phyloP scores from a whole-genome alignment of 2,113 vertebrate species.

The Excalfactoria chinensis region DNA sequence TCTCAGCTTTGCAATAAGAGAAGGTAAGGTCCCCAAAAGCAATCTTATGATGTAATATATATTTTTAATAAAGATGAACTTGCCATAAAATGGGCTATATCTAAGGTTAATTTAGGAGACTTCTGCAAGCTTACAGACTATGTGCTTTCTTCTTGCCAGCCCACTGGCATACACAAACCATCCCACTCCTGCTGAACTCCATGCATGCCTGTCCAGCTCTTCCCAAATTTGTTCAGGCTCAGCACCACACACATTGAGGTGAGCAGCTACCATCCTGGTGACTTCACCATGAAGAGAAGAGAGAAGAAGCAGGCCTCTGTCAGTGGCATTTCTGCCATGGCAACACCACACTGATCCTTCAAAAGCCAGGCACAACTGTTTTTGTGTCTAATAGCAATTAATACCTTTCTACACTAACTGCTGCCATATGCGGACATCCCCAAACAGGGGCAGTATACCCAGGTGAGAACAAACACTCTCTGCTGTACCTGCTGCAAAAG shows the following conservation, averaged over 20 bases:
- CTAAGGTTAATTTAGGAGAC: background rate
- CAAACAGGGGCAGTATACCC: rapidly evolving
- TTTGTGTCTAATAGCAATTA: background rate
- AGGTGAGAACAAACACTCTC: background rate
- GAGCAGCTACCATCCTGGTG: background rate
- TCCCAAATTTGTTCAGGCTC: background rate
- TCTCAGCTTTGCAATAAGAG: background rate
- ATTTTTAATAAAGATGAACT: background rate
- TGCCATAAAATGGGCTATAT: background rate
- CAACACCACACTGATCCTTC: background rate
- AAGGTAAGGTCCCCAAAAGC: background rate
- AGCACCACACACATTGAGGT: rapidly evolving
- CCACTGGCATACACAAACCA: background rate
- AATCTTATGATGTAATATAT: background rate
- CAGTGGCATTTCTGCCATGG: background rate
- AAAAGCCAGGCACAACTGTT: background rate
- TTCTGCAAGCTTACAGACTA: background rate
- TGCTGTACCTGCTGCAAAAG: background rate
- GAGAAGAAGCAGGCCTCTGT: background rate
- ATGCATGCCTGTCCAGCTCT: background rate
- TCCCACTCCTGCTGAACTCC: background rate
- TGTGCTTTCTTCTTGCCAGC: background rate
- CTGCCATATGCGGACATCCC: background rate
- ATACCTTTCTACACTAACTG: background rate
- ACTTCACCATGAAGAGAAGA: background rate